Evolutionary conservation across 2,113 vertebrate species (phyloP).

Genomic region (Accipiter virgatus): DNA sequence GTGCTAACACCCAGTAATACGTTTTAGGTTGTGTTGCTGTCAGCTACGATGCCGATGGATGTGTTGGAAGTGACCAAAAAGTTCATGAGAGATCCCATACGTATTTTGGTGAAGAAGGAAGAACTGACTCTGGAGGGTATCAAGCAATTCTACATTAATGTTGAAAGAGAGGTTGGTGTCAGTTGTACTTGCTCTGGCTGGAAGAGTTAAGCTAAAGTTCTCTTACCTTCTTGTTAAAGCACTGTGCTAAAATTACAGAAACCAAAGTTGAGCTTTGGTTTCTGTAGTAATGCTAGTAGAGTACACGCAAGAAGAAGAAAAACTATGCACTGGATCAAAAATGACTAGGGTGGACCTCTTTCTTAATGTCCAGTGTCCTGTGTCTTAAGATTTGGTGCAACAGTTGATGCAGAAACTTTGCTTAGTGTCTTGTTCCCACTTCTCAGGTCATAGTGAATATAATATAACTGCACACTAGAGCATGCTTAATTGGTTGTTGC

Average conservation of each 20-base stretch:
- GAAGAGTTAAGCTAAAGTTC: background rate
- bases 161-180: slow-evolving; percentile 90
- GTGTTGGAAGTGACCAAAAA: slow-evolving; percentile 99
- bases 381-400: slow-evolving; percentile 76
- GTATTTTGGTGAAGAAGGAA: slow-evolving; percentile 97
- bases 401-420: background rate
- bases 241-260: slow-evolving; percentile 79
- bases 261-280: slow-evolving; percentile 56
- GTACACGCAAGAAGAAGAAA: slow-evolving; percentile 77
- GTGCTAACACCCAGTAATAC: rapidly evolving
- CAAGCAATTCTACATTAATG: slow-evolving; percentile 99
- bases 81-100: slow-evolving; percentile 97
- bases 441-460: rapidly evolving
- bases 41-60: slow-evolving; percentile 97
- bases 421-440: rapidly evolving
- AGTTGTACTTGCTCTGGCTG: background rate
- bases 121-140: slow-evolving; percentile 98
- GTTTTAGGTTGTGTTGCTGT: slow-evolving; percentile 91
- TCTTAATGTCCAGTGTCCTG: slow-evolving; percentile 84
- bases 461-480: no score
- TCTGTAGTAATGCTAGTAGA: slow-evolving; percentile 79
- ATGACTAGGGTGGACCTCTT: slow-evolving; percentile 82
- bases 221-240: slow-evolving; percentile 78
- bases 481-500: background rate
- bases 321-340: slow-evolving; percentile 65